Percentiles rank a stretch among this genome's conserved stretches.
Evolutionary conservation across 2,113 vertebrate genomes (phyloP).

Genomic region (Antigone vipio): DNA sequence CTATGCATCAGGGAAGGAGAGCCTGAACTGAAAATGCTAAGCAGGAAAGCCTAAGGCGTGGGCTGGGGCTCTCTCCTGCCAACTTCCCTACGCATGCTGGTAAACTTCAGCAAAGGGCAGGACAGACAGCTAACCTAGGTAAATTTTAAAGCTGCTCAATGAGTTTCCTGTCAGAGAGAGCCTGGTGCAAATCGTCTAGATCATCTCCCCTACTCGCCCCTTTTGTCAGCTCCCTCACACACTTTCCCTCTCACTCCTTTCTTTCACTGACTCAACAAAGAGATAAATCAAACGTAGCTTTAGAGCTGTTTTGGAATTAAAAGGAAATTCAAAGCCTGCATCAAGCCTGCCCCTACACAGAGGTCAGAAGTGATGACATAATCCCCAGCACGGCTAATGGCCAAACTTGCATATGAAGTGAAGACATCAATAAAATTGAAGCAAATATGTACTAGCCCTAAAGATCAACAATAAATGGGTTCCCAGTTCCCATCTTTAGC

Average conservation of each 20-base stretch:
- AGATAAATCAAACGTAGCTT: not conserved
- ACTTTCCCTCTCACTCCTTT: not conserved
- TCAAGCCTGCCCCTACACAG: not conserved
- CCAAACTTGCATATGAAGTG: not conserved
- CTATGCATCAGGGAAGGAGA: not conserved
- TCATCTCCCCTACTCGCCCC: not conserved
- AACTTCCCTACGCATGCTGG: rapidly evolving
- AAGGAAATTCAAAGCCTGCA: not conserved
- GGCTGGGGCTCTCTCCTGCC: not conserved
- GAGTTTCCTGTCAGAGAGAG: not conserved
- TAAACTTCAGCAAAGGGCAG: not conserved
- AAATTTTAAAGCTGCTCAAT: not conserved
- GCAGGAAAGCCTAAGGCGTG: not conserved
- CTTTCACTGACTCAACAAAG: not conserved
- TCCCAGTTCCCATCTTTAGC: not conserved
- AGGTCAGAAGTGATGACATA: not conserved
- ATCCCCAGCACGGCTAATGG: not conserved
- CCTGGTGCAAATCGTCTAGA: not conserved
- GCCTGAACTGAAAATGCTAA: not conserved
- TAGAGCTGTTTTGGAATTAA: not conserved
- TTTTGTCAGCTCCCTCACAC: not conserved
- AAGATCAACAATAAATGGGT: not conserved
- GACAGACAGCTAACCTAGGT: not conserved
- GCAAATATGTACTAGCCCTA: not conserved
- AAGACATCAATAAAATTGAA: not conserved